A percentile compares a stretch with the other conserved stretches of the same genome.
Evolutionary conservation across 2,797 vertebrate genomes (phyloP).

Genomic region (Sebastes reedi): DNA sequence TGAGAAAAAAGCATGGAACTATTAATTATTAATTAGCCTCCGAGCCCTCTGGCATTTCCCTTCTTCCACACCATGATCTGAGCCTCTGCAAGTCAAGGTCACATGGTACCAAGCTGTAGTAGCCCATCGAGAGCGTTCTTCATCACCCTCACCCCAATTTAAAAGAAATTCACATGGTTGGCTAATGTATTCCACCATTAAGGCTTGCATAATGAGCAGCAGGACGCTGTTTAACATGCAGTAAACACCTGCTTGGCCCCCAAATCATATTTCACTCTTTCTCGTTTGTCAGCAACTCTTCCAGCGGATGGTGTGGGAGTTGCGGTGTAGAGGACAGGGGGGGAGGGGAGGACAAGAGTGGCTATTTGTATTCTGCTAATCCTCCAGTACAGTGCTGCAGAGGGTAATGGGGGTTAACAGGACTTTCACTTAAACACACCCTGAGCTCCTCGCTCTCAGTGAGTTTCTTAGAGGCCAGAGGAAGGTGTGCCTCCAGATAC

Average conservation of each 20-base stretch:
- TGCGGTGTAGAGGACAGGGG: constrained; percentile 25
- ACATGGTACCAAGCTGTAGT: constrained; percentile 25
- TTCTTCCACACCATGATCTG: constrained; percentile 32
- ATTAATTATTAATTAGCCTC: constrained; percentile 61
- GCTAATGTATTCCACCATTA: constrained; percentile 63
- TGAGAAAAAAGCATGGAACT: constrained; percentile 29
- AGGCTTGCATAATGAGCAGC: constrained; percentile 63
- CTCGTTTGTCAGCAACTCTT: constrained; percentile 58
- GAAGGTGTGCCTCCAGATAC: constrained; percentile 30
- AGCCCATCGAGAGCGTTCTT: constrained; percentile 15
- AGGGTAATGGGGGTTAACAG: constrained; percentile 79
- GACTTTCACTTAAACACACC: constrained; percentile 62
- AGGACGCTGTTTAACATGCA: constrained; percentile 69
- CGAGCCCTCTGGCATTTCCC: constrained; percentile 44
- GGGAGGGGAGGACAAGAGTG: background rate
- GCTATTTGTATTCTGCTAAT: constrained; percentile 76
- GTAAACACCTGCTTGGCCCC: constrained; percentile 61
- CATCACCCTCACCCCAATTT: constrained; percentile 28
- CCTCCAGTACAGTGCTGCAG: constrained; percentile 55
- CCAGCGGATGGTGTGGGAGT: constrained; percentile 13
- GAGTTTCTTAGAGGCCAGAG: constrained; percentile 39
- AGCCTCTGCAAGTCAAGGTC: constrained; percentile 53
- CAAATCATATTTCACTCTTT: constrained; percentile 60
- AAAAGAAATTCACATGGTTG: constrained; percentile 43
- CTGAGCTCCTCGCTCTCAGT: constrained; percentile 22